Evolutionary conservation across 37 sponge, comb jelly and placozoan genomes (phyloP), one percentile per base, ranked within the genome.

Genomic region (Eunapius fragilis): DNA sequence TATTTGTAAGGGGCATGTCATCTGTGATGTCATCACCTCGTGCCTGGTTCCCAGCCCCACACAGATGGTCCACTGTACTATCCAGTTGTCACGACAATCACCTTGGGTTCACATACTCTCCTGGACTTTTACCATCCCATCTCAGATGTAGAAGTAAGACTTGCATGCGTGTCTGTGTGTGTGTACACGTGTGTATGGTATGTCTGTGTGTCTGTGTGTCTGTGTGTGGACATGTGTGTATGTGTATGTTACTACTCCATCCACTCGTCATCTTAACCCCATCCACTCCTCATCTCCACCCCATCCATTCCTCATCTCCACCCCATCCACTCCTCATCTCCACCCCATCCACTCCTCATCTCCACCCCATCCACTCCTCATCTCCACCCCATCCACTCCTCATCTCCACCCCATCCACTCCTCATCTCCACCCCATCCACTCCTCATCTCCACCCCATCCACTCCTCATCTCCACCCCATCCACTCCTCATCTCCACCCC

Each of bases 11-110:
- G 45, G 27, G 69, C 11, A 58, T 13, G 23, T 14, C 3, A 24
- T 34, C 35, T 75, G 76, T 34, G 76, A 30, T 75, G 37, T 79
- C 5, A 22, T 31, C 27, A 41, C 25, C 35, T n/a, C 0, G 31
- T 79, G 23, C 28, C 33, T 28, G 33, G 3, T 73, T n/a, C 69
- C 30, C 74, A 96, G 97, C 92, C 99, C 23, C 99, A 99, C 78
- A 80, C 85, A 71, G 99, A 99, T 88, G 99, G 99, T 31, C 99
- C 99, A 14, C 90, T 99, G 14, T 99, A 95, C 79, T 72, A 48
- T 31, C 98, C 99, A 13, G 82, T 87, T 25, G 92, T 99, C 22
- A 90, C 91, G 3, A 99, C 98, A 34, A 88, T 99, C 50, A 97
- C 94, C 78, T 91, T 99, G 0, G 98, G 99, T 17, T 92, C 96